Base-by-base conservation (phyloP, 1,140 invertebrate species). In the Stegodyphus dumicola region DNA sequence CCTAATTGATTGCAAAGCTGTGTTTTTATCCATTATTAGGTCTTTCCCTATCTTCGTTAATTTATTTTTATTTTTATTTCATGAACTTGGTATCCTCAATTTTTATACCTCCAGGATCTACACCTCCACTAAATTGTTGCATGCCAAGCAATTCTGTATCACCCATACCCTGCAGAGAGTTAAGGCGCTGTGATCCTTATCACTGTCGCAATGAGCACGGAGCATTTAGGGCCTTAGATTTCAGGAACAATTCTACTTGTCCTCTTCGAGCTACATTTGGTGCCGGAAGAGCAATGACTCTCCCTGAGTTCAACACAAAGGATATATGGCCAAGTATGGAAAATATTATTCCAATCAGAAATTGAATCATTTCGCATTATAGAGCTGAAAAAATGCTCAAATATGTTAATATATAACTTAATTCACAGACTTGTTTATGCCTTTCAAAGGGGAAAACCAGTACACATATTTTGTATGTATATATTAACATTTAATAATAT, bases 211-310 rank as follows among this genome's bases (percentile, higher is more conserved):
- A 52, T 17, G 78, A 70, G 10, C 78, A 54, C 1, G 15, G 51
- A 6, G 15, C 53, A 0, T 18, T 67, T 17, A 18, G 66, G n/a
- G 56, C 49, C 54, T 54, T 78, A 18, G 75, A 77, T 56, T 78
- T 76, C 69, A 78, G 76, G 77, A 86, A 78, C 69, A 54, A 6
- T 48, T n/a, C 76, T 73, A 77, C 80, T 64, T 87, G 94, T 87
- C 89, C 93, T 78, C 92, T 92, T 60, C 67, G 77, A 73, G 64
- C 93, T 10, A 92, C 93, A 87, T 93, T 94, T 18, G 93, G 95
- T 88, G 94, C 94, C 60, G 93, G 93, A 64, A 91, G 95, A 81
- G 94, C 94, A 5, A 93, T 94, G 88, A 95, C 95, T 56, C 90
- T 96, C 88, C 95, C 95, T 70, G 95, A 95, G 89, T 93, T 94